phyloP scores from a whole-genome alignment of 2,797 vertebrate species.

The Sebastolobus altivelis region DNA sequence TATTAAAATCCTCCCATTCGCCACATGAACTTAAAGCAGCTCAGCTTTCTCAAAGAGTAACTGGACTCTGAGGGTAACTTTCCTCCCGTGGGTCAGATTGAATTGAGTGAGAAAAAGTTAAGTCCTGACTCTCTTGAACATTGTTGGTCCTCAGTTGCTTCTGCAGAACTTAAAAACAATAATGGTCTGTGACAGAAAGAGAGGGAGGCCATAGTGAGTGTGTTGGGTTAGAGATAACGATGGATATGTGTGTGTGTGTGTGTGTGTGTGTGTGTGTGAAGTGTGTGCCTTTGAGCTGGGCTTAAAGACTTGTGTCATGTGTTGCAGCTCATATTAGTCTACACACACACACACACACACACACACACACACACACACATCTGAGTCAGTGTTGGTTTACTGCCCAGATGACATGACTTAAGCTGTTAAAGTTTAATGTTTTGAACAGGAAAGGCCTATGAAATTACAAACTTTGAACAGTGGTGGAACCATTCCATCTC shows the following conservation, averaged over 20 bases:
- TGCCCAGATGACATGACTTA: constrained; percentile 27
- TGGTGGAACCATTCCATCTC: neutral
- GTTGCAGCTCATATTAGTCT: constrained; percentile 24
- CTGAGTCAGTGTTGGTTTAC: constrained; percentile 28
- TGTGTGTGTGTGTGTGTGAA: neutral
- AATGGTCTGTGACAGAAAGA: neutral
- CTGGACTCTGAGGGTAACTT: neutral
- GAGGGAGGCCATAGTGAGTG: neutral
- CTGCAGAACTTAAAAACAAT: neutral
- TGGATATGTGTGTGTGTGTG: neutral
- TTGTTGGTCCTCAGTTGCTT: constrained; percentile 1
- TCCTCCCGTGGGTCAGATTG: neutral
- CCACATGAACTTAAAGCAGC: neutral
- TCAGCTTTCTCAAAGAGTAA: neutral
- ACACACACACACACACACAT: constrained; percentile 9
- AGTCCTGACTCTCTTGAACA: neutral
- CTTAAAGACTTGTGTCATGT: constrained; percentile 5
- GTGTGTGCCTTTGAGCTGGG: neutral
- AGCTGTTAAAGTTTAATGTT: constrained; percentile 16
- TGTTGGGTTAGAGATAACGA: constrained; percentile 8
- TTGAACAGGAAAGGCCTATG: constrained; percentile 21
- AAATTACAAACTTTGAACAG: constrained; percentile 11
- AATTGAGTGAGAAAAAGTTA: neutral
- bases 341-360: neutral
- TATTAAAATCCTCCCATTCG: neutral